Evolutionary conservation across 2,797 vertebrate species (phyloP), one percentile per base, ranked within the genome.

Genomic region (Distichodus sexfasciatus): DNA sequence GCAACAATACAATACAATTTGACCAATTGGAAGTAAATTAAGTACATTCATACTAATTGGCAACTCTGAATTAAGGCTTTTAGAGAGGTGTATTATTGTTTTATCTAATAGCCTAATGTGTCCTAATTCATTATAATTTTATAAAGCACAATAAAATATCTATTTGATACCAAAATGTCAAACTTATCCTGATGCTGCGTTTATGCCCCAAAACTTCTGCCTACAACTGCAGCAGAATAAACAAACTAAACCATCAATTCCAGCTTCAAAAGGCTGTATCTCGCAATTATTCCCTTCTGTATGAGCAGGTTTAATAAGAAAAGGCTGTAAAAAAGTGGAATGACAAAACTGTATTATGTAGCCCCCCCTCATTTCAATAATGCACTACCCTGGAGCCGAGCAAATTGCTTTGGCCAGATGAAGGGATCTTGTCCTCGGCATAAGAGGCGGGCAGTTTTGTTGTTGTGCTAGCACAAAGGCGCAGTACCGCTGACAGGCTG

Each of bases 331-430:
- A 54, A 53, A 55, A 21, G 15, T 11, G 4, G 35, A 57, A 67
- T 12, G 3, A 15, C n/a, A 46, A 40, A 76, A 53, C 33, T 58
- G 12, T 15, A 41, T 50, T 73, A 55, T 40, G 21, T 35, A 41
- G n/a, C n/a, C n/a, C 43, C 9, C 44, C 47, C 21, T 64, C 0
- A 69, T 76, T 76, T 41, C 47, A 71, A 54, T 62, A 65, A 54
- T 9, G 17, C 38, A 64, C 43, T 17, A 33, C 65, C n/a, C 48
- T 51, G 59, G 64, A 51, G 55, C 33, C 66, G 26, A 48, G 33
- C 53, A 19, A 60, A 75, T 72, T 46, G 51, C 55, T 75, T 76
- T 78, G 65, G 55, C 63, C 62, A 69, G 76, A 82, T 69, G 66
- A 77, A 31, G 66, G 29, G 26, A 57, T 67, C 68, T 70, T 76